Base-by-base conservation (phyloP, 2,888 invertebrate genomes). In the Eledona agricola region DNA sequence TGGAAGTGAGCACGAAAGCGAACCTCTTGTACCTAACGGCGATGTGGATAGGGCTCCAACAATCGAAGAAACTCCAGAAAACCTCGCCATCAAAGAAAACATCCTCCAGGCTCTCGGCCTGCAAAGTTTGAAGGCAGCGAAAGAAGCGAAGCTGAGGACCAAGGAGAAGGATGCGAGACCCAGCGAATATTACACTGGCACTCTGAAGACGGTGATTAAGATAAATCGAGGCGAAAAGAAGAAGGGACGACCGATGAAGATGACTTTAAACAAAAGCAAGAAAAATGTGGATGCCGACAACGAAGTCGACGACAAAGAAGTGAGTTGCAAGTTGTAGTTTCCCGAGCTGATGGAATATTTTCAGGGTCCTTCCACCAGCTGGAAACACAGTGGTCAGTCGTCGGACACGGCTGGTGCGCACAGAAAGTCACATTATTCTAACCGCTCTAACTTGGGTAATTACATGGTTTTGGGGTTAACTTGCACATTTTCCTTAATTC, bases 191-290 rank as follows among this genome's bases (percentile, higher is more conserved):
- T 90, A 88, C 67, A 89, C 90, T 1, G 92, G 92, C 22, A 91
- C 90, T 0, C 72, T 92, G 58, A 92, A 91, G 72, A 90, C 91
- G 63, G 87, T 92, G 64, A 92, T 92, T 64, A 89, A 91, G 76
- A 76, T 91, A 58, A 86, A 85, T 71, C 81, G 86, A 57, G 70
- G 70, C 73, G 84, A 85, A 64, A 88, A 87, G 74, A 85, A 86
- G 67, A 85, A 84, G 59, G 75, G 78, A 19, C 82, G 20, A 19
- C 4, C 88, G 0, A 73, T 90, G 60, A 90, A 90, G 77, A 88
- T 89, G 86, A 89, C 89, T 53, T 83, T 90, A 72, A 87, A 87
- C 76, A 88, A 87, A 74, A 84, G 78, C 66, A 86, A 86, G 70
- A 79, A n/a, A n/a, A n/a, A n/a, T n/a, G n/a, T n/a, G n/a, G n/a